Evolutionary conservation across 2,797 vertebrate species (phyloP), one percentile per base, ranked within the genome.

Genomic region (Sciurus carolinensis): DNA sequence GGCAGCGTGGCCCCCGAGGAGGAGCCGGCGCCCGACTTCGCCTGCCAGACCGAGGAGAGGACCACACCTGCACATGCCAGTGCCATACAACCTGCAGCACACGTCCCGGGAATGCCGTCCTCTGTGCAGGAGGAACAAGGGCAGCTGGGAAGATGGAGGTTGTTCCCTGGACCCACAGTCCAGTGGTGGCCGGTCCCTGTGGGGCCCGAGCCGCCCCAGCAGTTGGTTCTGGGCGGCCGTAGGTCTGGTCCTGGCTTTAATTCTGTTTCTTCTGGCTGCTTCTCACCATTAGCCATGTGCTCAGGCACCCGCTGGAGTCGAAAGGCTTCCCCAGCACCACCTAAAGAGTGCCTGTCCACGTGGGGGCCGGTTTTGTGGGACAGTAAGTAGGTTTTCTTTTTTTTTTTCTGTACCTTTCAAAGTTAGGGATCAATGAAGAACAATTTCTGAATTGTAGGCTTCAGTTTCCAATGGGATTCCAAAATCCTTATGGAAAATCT

Each of bases 401-500:
- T 89, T 71, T 47, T 44, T 39, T 81, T 90, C 17, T 47, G 57
- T 44, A 22, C 69, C n/a, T 93, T 76, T 64, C 44, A 87, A 92
- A 90, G 54, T 81, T 7, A 66, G n/a, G 24, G 14, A 62, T 88
- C 28, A 76, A 72, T 18, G 20, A 81, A 90, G 44, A 69, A 30
- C 26, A 33, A 36, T 76, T 67, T 97, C 42, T 76, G 59, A 94
- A 59, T 75, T 86, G 85, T 59, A 66, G 66, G 44, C 3, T 79
- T 94, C 42, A 7, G 18, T 92, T 76, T 92, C 69, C 64, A 52
- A 82, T 24, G 64, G 24, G 12, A 20, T 86, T 92, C 67, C 33
- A 47, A 75, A 57, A 84, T 90, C 82, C 44, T 81, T 62, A n/a
- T 66, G 87, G 84, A 57, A 91, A 93, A 59, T 76, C 15, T n/a